Evolutionary conservation across 2,113 vertebrate genomes (phyloP).

Genomic region (Eulemur macaco): DNA sequence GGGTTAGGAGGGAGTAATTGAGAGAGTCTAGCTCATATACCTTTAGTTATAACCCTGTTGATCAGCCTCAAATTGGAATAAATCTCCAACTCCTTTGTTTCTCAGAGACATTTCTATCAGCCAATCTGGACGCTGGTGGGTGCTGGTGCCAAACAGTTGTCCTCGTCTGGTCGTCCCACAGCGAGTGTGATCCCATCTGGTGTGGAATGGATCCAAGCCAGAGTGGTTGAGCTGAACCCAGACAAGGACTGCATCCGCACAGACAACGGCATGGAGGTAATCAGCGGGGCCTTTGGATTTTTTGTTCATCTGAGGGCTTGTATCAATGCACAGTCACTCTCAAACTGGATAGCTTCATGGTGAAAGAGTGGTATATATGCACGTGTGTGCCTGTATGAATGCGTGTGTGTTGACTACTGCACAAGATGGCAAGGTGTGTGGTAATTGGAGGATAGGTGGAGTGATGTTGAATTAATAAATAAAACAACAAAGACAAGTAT

Average conservation of each 20-base stretch:
- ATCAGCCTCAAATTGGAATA: background rate
- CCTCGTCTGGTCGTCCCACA: conserved; percentile 87
- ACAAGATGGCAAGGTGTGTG: background rate
- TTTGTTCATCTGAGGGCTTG: background rate
- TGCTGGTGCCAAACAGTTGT: conserved; percentile 91
- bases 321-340: background rate
- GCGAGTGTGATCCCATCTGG: conserved; percentile 90
- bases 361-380: background rate
- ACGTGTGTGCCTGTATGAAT: fast-evolving
- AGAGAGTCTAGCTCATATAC: background rate
- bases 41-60: background rate
- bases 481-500: background rate
- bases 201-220: conserved; percentile 93
- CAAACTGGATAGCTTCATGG: background rate
- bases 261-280: conserved; percentile 89
- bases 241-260: conserved; percentile 89
- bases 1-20: background rate
- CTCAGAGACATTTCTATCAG: conserved; percentile 95
- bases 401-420: background rate
- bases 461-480: background rate
- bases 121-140: conserved; percentile 97
- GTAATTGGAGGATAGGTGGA: background rate
- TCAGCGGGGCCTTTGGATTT: background rate
- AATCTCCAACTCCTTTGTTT: conserved; percentile 38
- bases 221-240: conserved; percentile 90